Evolutionary conservation across 2,797 vertebrate species (phyloP).

Genomic region (Yasuhikotakia modesta): DNA sequence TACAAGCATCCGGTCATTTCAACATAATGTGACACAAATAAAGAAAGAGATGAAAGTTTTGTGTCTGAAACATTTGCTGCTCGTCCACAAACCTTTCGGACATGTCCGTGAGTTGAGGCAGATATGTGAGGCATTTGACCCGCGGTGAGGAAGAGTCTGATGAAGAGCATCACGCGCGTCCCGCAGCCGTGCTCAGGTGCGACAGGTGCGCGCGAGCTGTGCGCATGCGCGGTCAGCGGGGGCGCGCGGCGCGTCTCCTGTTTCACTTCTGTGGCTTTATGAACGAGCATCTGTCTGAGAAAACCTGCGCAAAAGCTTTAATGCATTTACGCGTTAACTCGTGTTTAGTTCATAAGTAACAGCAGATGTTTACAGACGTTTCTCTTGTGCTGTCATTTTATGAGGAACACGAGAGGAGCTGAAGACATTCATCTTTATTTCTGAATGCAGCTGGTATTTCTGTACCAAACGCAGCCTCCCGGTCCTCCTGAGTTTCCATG

Average conservation of each 20-base stretch:
- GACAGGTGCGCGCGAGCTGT: conserved; percentile 42
- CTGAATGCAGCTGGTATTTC: conserved; percentile 77
- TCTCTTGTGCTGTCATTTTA: too few species aligned
- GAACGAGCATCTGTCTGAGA: too few species aligned
- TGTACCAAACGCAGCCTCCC: conserved; percentile 61
- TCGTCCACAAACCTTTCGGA: conserved; percentile 94
- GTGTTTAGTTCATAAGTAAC: too few species aligned
- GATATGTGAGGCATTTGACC: conserved; percentile 59
- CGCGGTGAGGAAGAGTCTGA: conserved; percentile 52
- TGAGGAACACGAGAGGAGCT: too few species aligned
- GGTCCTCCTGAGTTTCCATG: conserved; percentile 63
- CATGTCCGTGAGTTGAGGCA: conserved; percentile 79
- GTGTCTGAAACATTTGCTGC: neutral
- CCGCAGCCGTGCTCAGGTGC: conserved; percentile 52
- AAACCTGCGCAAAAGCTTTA: too few species aligned
- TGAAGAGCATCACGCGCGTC: conserved; percentile 55
- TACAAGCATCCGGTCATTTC: too few species aligned
- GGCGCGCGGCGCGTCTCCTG: too few species aligned
- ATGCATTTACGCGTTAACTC: too few species aligned
- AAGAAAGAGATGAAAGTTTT: too few species aligned
- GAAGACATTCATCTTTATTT: conserved; percentile 77
- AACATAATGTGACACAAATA: too few species aligned
- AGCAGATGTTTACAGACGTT: too few species aligned
- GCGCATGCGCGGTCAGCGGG: conserved; percentile 45
- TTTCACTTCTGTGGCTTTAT: too few species aligned